Evolutionary conservation across 2,113 vertebrate genomes (phyloP).

Genomic region (Falcunculus frontatus): DNA sequence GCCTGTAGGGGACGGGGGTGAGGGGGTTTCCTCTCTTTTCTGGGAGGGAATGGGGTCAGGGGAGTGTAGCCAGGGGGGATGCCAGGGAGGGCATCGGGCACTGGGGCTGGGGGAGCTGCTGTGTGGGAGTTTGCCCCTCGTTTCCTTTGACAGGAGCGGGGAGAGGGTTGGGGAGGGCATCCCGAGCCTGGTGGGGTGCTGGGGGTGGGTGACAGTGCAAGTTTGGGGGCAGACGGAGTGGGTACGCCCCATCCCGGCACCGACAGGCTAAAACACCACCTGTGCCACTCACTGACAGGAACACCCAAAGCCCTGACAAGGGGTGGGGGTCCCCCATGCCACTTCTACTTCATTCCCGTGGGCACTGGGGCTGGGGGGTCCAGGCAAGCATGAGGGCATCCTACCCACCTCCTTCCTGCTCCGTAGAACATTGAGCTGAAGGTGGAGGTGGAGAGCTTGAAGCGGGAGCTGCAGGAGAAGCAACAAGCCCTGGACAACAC

Average conservation of each 20-base stretch:
- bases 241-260: not conserved
- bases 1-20: rapidly evolving
- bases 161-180: rapidly evolving
- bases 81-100: no score
- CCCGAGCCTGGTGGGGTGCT: not conserved
- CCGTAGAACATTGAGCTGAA: constrained; percentile 92
- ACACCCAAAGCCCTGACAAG: not conserved
- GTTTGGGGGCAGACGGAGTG: not conserved
- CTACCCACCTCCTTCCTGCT: not conserved
- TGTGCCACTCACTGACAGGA: not conserved
- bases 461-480: constrained; percentile 88
- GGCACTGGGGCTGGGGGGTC: not conserved
- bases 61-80: not conserved
- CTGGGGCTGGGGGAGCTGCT: not conserved
- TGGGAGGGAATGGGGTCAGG: no score
- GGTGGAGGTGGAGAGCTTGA: constrained; percentile 92
- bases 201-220: not conserved
- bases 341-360: not conserved
- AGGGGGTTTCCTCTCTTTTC: not conserved
- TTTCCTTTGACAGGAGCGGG: not conserved
- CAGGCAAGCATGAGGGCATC: not conserved
- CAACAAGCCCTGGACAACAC: constrained; percentile 80
- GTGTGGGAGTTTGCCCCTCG: not conserved
- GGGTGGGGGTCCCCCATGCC: not conserved
- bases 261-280: not conserved